These are phyloP conservation scores for Lymantria monacha DNA, from an alignment of 2,888 invertebrate species.

Conservation along the genomic window DNA sequence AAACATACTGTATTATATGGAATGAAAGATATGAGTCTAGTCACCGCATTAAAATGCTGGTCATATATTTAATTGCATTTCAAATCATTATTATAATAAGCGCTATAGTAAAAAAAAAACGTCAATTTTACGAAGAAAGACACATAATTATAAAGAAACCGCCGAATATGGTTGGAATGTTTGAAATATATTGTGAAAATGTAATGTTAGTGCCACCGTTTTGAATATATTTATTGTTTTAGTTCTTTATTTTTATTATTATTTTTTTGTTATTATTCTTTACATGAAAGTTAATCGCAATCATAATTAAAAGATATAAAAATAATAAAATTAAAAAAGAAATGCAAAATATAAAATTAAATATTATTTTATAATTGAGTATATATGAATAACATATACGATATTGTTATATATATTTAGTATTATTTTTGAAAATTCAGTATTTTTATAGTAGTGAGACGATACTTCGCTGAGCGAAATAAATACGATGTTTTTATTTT, in stretches of 20 bases:
- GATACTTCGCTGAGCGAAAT: conserved; percentile 69
- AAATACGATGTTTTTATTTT: conserved; percentile 47
- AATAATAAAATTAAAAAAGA: neutral
- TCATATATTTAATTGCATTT: conserved; percentile 41
- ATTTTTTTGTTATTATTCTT: neutral
- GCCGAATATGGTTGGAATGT: conserved; percentile 30
- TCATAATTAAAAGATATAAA: no score
- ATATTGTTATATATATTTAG: conserved; percentile 17
- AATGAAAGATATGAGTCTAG: conserved; percentile 57
- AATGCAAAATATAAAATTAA: no score
- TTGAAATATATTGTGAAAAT: conserved; percentile 24
- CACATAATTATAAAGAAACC: conserved; percentile 34
- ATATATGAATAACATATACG: conserved; percentile 5
- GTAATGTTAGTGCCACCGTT: conserved; percentile 8
- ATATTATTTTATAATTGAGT: conserved; percentile 23
- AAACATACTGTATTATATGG: conserved; percentile 24
- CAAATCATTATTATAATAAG: conserved; percentile 20
- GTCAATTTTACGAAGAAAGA: conserved; percentile 36
- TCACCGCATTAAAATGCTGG: conserved; percentile 63
- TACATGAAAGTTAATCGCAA: no score
- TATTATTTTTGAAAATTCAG: conserved; percentile 52
- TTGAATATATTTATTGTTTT: conserved; percentile 1
- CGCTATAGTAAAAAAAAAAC: conserved; percentile 15
- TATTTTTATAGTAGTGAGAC: conserved; percentile 63
- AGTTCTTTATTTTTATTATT: neutral